Conservation (phyloP, 2,797 vertebrate species). For the Phoeniculus purpureus region DNA sequence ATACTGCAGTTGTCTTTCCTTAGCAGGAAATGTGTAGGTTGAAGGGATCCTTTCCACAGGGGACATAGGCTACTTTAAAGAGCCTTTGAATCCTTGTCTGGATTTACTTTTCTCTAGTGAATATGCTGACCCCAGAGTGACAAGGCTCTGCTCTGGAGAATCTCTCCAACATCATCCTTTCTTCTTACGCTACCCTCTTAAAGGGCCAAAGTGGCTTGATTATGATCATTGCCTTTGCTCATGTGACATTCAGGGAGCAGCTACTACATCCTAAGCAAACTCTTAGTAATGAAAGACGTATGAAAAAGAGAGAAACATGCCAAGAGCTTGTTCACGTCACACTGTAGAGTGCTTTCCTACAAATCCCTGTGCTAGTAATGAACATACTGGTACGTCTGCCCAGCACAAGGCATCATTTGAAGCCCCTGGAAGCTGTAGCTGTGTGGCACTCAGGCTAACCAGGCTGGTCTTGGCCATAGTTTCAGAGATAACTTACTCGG, state of each 20-base stretch:
- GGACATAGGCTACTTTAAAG: background rate
- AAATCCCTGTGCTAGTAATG: background rate
- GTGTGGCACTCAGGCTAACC: background rate
- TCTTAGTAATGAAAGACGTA: background rate
- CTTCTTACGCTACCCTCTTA: background rate
- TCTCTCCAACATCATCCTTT: background rate
- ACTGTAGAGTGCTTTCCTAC: background rate
- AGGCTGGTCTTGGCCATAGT: background rate
- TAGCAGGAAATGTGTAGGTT: background rate
- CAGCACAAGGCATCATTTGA: background rate
- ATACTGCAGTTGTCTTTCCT: background rate
- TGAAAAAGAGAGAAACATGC: background rate
- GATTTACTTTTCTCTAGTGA: background rate
- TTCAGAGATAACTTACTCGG: background rate
- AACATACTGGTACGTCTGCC: background rate
- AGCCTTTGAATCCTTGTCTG: background rate
- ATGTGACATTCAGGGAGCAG: background rate
- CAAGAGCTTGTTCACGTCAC: background rate
- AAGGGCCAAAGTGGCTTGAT: background rate
- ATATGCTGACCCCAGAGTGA: rapidly evolving
- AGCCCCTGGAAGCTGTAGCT: background rate
- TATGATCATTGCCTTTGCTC: background rate
- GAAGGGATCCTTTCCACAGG: background rate
- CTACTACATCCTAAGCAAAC: background rate
- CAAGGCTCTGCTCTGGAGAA: background rate